These are phyloP conservation scores for Arremon brunneinucha DNA, from an alignment of 2,797 vertebrate species.

Conservation along the genomic window DNA sequence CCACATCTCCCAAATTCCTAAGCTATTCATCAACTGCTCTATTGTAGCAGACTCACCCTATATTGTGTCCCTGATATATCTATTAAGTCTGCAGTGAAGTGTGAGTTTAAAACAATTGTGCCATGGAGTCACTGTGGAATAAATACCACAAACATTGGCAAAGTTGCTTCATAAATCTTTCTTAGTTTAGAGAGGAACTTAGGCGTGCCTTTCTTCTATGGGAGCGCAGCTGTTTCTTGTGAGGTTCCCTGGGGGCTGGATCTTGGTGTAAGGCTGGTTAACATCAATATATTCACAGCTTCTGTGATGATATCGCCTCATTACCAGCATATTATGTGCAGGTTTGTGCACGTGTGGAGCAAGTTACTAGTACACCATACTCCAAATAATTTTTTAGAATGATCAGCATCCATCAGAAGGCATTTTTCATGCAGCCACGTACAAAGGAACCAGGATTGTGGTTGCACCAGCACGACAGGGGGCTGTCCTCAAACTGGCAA, in stretches of 20 bases:
- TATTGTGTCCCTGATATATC: constrained; percentile 36
- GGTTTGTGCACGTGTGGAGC: not conserved
- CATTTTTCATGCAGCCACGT: not conserved
- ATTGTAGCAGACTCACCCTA: constrained; percentile 19
- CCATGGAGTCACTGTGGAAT: constrained; percentile 27
- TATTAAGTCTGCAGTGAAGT: constrained; percentile 26
- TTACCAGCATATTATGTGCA: not conserved
- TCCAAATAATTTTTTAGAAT: not conserved
- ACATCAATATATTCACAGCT: not conserved
- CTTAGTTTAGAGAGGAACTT: constrained; percentile 12
- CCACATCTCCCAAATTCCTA: constrained; percentile 17
- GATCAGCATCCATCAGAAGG: not conserved
- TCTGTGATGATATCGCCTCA: not conserved
- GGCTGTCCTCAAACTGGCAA: not conserved
- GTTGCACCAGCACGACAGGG: not conserved
- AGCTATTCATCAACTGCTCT: constrained; percentile 30
- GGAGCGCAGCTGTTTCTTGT: constrained; percentile 44
- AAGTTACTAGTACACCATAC: not conserved
- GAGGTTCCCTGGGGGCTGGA: not conserved
- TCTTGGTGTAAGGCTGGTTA: constrained; percentile 5
- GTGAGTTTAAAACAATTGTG: constrained; percentile 51
- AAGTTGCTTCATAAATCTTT: constrained; percentile 33
- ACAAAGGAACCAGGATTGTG: not conserved
- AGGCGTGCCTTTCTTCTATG: not conserved
- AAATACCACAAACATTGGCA: constrained; percentile 54